Evolutionary conservation across 2,113 vertebrate genomes (phyloP), one percentile per base, ranked within the genome.

Genomic region (Gopherus evgoodei): DNA sequence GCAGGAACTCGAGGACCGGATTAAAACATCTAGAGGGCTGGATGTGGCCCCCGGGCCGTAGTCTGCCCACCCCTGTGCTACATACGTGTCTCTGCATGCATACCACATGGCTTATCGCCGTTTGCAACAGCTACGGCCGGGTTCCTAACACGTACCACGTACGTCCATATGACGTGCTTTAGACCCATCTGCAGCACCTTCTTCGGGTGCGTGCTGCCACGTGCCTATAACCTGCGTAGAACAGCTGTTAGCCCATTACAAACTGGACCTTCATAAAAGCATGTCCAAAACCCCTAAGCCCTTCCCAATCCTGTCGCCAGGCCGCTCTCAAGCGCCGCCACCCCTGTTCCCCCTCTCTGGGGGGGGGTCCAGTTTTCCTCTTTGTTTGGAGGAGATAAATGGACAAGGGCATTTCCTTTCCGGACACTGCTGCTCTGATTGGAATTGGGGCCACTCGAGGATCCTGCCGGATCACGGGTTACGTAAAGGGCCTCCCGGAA

Each of bases 381-480:
- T 90, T 92, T 88, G 81, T 75, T 54, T 22, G 6, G 50, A 82
- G 59, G 47, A 81, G 11, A 22, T 38, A 72, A 91, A 50, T 29
- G 85, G 83, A 90, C 53, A 83, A 89, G 10, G 80, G 38, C 0
- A 2, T 47, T 82, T 72, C 27, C 75, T 11, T 42, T 72, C 65
- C 1, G 12, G 31, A 50, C 84, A 76, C 38, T 1, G 5, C 38
- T 1, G 0, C 69, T 35, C 3, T 3, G 4, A 38, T 27, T 84
- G 4, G 3, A 76, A 44, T 1, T 1, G 47, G n/a, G 42, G 57
- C 69, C 38, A 52, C 38, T 6, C 13, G 14, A 25, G 53, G 54
- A 21, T 54, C 57, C 31, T 4, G 10, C 65, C 13, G 19, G 84
- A 47, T 35, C 59, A 22, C 25, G 50, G 80, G 27, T 84, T 22